These are phyloP conservation scores for Heliconius hortense DNA, from an alignment of 2,888 invertebrate genomes.

Conservation along the genomic window DNA sequence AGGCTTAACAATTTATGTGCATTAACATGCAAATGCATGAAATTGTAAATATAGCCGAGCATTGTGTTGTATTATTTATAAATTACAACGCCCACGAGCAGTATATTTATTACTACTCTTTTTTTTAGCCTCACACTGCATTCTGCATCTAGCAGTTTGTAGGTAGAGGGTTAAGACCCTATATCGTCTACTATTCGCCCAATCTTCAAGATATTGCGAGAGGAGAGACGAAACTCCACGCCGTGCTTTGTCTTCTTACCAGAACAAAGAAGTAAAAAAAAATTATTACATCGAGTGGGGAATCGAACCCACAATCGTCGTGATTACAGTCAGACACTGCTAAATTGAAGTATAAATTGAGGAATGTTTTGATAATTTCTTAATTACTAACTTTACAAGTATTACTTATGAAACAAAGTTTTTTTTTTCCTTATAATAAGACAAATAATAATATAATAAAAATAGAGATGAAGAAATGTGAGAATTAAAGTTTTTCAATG, in stretches of 20 bases:
- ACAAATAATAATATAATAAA: background rate
- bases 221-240: background rate
- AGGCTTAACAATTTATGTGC: conserved; percentile 14
- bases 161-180: too few relatives aligned
- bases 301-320: background rate
- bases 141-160: too few relatives aligned
- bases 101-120: conserved; percentile 7
- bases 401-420: background rate
- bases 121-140: background rate
- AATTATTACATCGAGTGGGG: background rate
- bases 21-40: conserved; percentile 29
- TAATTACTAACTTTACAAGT: background rate
- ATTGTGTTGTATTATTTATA: conserved; percentile 9
- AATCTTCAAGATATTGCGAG: background rate
- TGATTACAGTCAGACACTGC: background rate
- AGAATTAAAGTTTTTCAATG: background rate
- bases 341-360: background rate
- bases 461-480: background rate
- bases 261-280: background rate
- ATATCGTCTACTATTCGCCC: too few relatives aligned
- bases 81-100: background rate
- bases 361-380: background rate
- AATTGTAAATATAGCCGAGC: conserved; percentile 13
- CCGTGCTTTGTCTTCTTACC: background rate
- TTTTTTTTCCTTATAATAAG: background rate